Conservation (phyloP, 1,140 invertebrate species). For the Drosophila nasuta region DNA sequence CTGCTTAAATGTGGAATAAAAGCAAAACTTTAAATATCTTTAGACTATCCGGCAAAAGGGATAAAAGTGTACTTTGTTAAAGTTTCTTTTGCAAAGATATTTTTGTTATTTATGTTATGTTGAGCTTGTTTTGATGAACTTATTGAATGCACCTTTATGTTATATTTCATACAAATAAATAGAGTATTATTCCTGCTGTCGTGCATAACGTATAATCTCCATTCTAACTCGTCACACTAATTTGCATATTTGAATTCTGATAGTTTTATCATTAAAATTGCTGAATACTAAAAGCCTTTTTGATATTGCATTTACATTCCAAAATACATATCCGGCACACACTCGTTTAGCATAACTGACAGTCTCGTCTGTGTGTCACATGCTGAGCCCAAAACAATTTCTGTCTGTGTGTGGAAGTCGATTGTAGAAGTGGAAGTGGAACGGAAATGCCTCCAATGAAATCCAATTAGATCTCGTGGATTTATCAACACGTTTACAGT, state of each 20-base stretch:
- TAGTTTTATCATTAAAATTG: not conserved
- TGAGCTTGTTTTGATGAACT: too few relatives aligned
- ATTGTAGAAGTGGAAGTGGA: too few relatives aligned
- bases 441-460: conserved; percentile 47
- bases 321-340: not conserved
- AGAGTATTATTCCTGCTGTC: too few relatives aligned
- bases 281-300: not conserved
- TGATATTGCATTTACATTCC: not conserved
- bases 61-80: not conserved
- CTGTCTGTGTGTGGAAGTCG: too few relatives aligned
- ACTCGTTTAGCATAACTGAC: not conserved
- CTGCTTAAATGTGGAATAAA: conserved; percentile 2
- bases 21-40: conserved; percentile 18
- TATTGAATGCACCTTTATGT: too few relatives aligned
- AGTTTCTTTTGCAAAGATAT: not conserved
- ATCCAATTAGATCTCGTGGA: conserved; percentile 69
- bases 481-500: conserved; percentile 74
- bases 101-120: too few relatives aligned
- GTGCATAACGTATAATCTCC: too few relatives aligned
- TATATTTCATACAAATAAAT: too few relatives aligned
- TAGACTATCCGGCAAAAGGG: not conserved
- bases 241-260: not conserved
- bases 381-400: not conserved
- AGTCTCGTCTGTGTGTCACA: not conserved
- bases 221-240: not conserved